phyloP scores from a whole-genome alignment of 2,797 vertebrate genomes.

The Botia kubotai region DNA sequence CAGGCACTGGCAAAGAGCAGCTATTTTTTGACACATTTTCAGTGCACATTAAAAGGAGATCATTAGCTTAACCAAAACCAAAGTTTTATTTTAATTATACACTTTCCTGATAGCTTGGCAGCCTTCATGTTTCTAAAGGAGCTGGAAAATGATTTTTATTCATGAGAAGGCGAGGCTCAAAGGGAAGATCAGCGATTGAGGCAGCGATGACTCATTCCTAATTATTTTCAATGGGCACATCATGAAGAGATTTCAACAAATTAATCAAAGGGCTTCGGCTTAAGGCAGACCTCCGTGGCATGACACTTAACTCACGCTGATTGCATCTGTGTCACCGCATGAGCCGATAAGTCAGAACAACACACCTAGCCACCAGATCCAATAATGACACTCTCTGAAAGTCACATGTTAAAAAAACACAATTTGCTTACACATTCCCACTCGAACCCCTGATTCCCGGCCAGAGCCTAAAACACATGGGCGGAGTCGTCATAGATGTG shows the following conservation, averaged over 20 bases:
- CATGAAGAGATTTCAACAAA: slow-evolving; percentile 47
- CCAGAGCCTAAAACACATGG: background rate
- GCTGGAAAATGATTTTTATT: slow-evolving; percentile 46
- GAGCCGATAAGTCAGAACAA: slow-evolving; percentile 27
- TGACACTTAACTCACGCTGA: slow-evolving; percentile 27
- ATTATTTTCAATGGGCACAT: slow-evolving; percentile 52
- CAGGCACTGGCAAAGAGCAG: background rate
- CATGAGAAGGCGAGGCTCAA: slow-evolving; percentile 32
- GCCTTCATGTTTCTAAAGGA: slow-evolving; percentile 15
- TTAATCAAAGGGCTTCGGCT: slow-evolving; percentile 48
- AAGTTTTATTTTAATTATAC: slow-evolving; percentile 17
- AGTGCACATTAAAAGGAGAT: background rate
- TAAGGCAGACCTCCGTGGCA: slow-evolving; percentile 38
- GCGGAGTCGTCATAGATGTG: background rate
- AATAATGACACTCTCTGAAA: slow-evolving; percentile 22
- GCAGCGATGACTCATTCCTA: slow-evolving; percentile 56
- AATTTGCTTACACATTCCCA: background rate
- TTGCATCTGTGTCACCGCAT: slow-evolving; percentile 11
- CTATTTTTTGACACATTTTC: background rate
- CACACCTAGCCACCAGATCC: slow-evolving; percentile 18
- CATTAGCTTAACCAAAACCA: background rate
- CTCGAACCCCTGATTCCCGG: background rate
- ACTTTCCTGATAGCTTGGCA: slow-evolving; percentile 1
- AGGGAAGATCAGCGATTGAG: slow-evolving; percentile 41
- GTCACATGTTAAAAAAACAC: background rate